Evolutionary conservation across 2,888 invertebrate species (phyloP), one percentile per base, ranked within the genome.

Genomic region (Diplazon laetatorius): DNA sequence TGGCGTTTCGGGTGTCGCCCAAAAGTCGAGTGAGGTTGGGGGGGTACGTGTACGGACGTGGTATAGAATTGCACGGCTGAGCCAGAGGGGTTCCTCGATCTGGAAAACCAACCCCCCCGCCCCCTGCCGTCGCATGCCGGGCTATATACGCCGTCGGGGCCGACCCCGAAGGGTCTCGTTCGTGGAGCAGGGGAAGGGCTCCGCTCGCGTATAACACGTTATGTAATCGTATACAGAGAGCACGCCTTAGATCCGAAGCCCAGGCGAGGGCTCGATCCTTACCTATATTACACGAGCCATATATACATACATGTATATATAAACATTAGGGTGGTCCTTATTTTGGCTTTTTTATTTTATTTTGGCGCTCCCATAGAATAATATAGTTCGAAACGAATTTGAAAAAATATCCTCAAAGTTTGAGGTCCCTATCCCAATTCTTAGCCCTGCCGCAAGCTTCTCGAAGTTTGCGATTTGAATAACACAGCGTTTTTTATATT

Each of bases 191-290:
- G 71, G 78, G 81, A 73, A 68, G 75, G 75, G 44, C 55, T 16
- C 30, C 63, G 69, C 65, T 66, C 85, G 80, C 84, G 87, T 85
- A 87, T 86, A 66, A 74, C 76, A 37, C 87, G 88, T 89, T 88
- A 88, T 88, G 89, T 89, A 89, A 89, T 87, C 88, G 89, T 90
- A 89, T 89, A 89, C 87, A 68, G 78, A 68, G 74, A 71, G 78
- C 66, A 87, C 87, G 85, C 82, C 87, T 86, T 86, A 86, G 87
- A 87, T 89, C 85, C 85, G 20, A 18, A 18, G 18, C 16, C 55
- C 60, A 60, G 42, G 22, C 39, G 14, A 52, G 37, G 65, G 39
- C 22, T 50, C 65, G 25, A 12, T 9, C 48, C 50, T 10, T 65
- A 22, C 14, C 65, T 12, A 22, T 39, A 8, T 52, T 14, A 62